Conservation (phyloP, 2,797 vertebrate genomes). For the Bradypus variegatus region DNA sequence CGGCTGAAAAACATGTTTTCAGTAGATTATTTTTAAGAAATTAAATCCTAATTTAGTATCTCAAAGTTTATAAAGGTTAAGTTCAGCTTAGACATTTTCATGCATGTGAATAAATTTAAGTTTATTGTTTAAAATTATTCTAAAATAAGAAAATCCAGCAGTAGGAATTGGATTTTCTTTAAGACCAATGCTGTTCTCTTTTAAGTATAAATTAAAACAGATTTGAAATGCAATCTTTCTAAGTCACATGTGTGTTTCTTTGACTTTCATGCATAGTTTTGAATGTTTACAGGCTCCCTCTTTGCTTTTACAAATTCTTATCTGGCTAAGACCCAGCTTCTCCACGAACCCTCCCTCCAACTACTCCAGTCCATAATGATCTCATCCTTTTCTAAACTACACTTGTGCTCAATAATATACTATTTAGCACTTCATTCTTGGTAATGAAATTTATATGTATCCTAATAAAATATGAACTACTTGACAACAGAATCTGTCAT, state of each 20-base stretch:
- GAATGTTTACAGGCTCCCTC: neutral
- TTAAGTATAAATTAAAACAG: conserved; percentile 23
- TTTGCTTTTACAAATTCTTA: conserved; percentile 3
- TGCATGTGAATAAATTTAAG: conserved; percentile 16
- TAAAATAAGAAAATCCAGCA: conserved; percentile 42
- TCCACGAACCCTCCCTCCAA: neutral
- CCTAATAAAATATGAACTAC: neutral
- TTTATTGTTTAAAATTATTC: conserved; percentile 19
- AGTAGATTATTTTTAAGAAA: conserved; percentile 30
- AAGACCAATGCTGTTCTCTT: neutral
- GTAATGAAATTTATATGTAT: neutral
- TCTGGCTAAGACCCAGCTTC: neutral
- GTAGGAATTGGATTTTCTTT: conserved; percentile 24
- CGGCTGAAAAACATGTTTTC: conserved; percentile 73
- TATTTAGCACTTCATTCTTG: neutral
- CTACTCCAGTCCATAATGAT: neutral
- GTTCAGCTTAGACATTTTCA: neutral
- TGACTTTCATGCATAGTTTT: neutral
- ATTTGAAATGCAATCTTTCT: neutral
- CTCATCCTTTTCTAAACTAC: neutral
- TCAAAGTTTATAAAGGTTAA: neutral
- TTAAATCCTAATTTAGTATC: neutral
- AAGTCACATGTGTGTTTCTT: neutral
- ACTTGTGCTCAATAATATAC: neutral
- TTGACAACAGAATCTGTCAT: neutral